phyloP scores from a whole-genome alignment of 2,113 vertebrate genomes.

The Microtus ochrogaster region DNA sequence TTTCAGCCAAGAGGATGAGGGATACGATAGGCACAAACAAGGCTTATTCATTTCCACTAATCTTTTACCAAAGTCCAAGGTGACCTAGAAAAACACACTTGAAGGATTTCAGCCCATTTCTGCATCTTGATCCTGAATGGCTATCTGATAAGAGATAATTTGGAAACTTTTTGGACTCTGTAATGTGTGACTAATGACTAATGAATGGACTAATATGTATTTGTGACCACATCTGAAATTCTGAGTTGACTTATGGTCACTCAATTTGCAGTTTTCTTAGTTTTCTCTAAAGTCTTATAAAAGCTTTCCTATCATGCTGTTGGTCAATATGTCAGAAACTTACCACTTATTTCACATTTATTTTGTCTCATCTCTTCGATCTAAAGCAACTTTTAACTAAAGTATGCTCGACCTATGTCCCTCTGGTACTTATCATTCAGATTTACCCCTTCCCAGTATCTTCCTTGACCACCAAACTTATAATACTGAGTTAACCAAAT shows the following conservation, averaged over 20 bases:
- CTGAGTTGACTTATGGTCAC: neutral
- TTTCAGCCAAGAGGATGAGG: neutral
- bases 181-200: neutral
- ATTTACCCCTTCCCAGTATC: neutral
- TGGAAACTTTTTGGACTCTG: neutral
- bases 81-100: neutral
- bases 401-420: neutral
- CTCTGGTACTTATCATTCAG: neutral
- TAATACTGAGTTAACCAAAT: neutral
- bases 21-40: neutral
- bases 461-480: neutral
- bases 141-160: neutral
- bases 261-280: neutral
- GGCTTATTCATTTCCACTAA: neutral
- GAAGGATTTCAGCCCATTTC: neutral
- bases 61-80: neutral
- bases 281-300: neutral
- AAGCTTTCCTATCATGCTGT: neutral
- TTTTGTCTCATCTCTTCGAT: neutral
- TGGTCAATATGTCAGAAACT: neutral
- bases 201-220: neutral
- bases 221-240: neutral
- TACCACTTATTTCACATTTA: neutral
- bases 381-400: neutral
- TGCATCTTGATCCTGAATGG: neutral